Conservation (phyloP, 2,113 vertebrate species). For the Clarias gariepinus region DNA sequence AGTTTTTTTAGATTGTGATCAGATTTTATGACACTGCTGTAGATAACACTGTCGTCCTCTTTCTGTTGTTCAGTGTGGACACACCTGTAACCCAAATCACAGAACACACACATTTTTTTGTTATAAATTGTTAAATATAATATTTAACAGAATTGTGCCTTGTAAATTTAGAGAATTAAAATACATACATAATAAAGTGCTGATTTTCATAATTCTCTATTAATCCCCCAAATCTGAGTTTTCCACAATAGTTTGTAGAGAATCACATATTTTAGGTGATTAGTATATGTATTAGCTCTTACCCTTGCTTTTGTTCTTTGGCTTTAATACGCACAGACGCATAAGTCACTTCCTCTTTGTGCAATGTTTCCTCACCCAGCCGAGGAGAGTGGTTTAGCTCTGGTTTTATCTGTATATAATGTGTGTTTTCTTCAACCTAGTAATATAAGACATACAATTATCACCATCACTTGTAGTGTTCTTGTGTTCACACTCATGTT, state of each 20-base stretch:
- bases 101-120: background rate
- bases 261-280: background rate
- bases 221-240: background rate
- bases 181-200: background rate
- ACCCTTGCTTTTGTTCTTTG: background rate
- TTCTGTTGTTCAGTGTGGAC: background rate
- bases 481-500: background rate
- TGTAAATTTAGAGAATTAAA: background rate
- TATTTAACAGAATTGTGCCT: background rate
- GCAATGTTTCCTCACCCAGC: background rate
- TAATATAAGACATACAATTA: background rate
- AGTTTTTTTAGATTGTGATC: background rate
- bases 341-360: constrained; percentile 17
- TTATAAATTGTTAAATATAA: background rate
- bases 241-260: background rate
- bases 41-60: constrained; percentile 26
- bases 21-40: constrained; percentile 4
- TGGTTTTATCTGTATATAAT: background rate
- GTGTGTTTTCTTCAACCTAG: background rate
- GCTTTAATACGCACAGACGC: constrained; percentile 13
- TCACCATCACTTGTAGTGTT: background rate
- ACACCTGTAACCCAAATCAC: background rate
- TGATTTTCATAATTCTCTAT: background rate
- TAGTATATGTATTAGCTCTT: background rate
- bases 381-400: background rate